phyloP scores from a whole-genome alignment of 1,140 invertebrate genomes.

The Hycleus phaleratus region DNA sequence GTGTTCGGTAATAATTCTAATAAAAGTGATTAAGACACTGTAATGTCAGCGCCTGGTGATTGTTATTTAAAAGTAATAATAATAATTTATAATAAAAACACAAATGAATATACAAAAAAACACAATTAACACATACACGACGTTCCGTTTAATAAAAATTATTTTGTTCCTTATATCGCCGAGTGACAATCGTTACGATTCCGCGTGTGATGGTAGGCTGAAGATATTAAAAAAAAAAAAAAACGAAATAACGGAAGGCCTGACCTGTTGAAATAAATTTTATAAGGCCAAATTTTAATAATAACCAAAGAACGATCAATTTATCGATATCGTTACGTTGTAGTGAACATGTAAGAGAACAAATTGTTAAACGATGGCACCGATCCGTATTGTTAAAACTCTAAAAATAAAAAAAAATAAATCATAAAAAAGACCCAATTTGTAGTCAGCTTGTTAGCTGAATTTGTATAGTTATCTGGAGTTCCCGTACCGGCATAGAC shows the following conservation, averaged over 20 bases:
- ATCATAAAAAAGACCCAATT: neutral
- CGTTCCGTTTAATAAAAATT: slow-evolving; percentile 13
- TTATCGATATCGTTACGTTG: slow-evolving; percentile 11
- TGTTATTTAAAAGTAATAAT: slow-evolving; percentile 2
- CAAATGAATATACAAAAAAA: neutral
- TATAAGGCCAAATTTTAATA: neutral
- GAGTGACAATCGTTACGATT: slow-evolving; percentile 33
- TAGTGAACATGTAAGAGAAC: slow-evolving; percentile 10
- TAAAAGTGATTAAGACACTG: slow-evolving; percentile 12
- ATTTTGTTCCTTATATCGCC: slow-evolving; percentile 34
- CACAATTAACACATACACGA: neutral
- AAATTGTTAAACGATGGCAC: slow-evolving; percentile 12
- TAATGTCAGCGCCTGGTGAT: slow-evolving; percentile 12
- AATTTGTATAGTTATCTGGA: slow-evolving; percentile 13
- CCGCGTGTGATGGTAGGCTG: slow-evolving; percentile 6
- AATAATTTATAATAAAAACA: neutral
- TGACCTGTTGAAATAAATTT: neutral
- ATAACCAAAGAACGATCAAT: slow-evolving; percentile 4
- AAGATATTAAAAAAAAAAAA: too few species aligned
- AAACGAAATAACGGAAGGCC: slow-evolving; percentile 4
- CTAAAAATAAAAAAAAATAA: neutral
- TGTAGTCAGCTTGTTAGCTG: slow-evolving; percentile 20
- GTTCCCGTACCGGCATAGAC: slow-evolving; percentile 1
- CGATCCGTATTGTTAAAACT: slow-evolving; percentile 12
- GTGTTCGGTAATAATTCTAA: slow-evolving; percentile 6